Base-by-base conservation (phyloP, 2,113 vertebrate species). In the Petrocephalus microphthalmus region DNA sequence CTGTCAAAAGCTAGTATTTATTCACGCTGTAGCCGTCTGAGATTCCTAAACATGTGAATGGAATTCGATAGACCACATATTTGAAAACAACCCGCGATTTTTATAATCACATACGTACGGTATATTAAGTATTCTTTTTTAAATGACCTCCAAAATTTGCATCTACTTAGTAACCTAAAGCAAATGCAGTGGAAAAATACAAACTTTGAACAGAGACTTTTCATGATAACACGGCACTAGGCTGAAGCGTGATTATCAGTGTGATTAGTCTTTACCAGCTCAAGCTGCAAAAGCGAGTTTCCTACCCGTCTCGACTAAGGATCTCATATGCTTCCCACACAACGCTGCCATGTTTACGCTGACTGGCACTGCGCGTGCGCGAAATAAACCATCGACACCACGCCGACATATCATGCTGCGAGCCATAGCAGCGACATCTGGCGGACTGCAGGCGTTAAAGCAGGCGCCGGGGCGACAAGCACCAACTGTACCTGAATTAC, bases 341-440 rank as follows among this genome's bases (percentile, higher is more conserved):
- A 85, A 42, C 19, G 92, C 94, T 81, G 95, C 94, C 95, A 96
- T 96, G 64, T 94, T 95, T 90, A 19, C 42, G 0, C 47, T 88
- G 88, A 0, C 0, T 19, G 1, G 4, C 45, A 45, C 17, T 8
- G 1, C 81, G 15, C 92, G 93, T 92, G 93, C 89, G 93, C 92
- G 90, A 19, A 37, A 19, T 13, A 13, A 0, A 25, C 60, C 60
- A 67, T 67, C n/a, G 60, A 67, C n/a, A 29, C 25, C 3, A 1
- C n/a, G 1, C 60, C 2, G 25, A 29, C 10, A n/a, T 29, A n/a
- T 29, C 60, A 11, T 13, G n/a, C 10, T 29, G n/a, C 5, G 20
- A 57, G 7, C 25, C 10, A 29, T 67, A 67, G 25, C 25, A 67
- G 60, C 60, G 60, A 0, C 60, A 67, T 67, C 60, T 67, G 60